Evolutionary conservation across 2,888 invertebrate species (phyloP), one percentile per base, ranked within the genome.

Genomic region (Andrena chrysosceles): DNA sequence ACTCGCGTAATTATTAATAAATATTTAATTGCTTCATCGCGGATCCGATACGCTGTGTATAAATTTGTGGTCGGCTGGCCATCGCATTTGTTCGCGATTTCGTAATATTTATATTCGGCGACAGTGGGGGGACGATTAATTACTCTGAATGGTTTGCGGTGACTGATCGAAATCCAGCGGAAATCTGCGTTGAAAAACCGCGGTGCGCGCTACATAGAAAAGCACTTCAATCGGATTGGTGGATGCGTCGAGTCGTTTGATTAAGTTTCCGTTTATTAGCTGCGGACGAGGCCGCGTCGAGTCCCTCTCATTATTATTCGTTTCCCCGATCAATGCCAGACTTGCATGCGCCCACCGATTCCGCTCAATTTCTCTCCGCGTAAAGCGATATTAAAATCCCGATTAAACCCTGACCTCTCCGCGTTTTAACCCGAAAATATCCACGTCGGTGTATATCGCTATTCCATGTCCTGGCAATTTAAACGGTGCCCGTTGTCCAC

Each of bases 141-240:
- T 88, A 86, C 66, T 60, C 56, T 35, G 66, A 64, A 60, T 84
- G 59, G 73, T 20, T 73, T 59, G 63, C 23, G 59, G 77, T 63
- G 75, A 85, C 69, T 68, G 74, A 68, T 62, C 82, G 70, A 79
- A 80, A 81, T 78, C 72, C 64, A 10, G 42, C 49, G 71, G 71
- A 75, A 79, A 84, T 72, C 83, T 76, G 63, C 67, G 74, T 35
- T 76, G 83, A 85, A 86, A 87, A 87, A 87, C 81, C 81, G 77
- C 80, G 86, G 79, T 76, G 66, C 59, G 81, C 80, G 89, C 72
- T 88, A 91, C 90, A 90, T 76, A 79, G 86, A 84, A 89, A 90
- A 90, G 90, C 89, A 91, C 91, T 90, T 84, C 75, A 83, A 88
- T 87, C 84, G 81, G 88, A 90, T 89, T 88, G 90, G 70, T 10